phyloP scores from a whole-genome alignment of 2,797 vertebrate genomes.

The Ateles fusciceps region DNA sequence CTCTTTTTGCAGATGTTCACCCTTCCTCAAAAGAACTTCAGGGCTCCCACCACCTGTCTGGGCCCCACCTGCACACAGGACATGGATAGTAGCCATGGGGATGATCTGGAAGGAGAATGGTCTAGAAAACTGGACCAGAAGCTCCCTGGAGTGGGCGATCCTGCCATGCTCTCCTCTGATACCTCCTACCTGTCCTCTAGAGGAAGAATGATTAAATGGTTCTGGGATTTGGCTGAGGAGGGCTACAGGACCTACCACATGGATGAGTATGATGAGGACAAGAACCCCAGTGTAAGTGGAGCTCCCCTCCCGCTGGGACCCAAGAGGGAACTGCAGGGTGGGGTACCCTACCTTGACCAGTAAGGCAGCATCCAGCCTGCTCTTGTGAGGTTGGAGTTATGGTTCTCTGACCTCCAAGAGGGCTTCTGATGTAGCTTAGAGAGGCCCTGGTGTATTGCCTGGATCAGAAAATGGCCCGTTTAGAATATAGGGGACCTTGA shows the following conservation, averaged over 20 bases:
- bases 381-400: background rate
- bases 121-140: background rate
- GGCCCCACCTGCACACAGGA: background rate
- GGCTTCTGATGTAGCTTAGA: background rate
- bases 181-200: conserved; percentile 84
- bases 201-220: conserved; percentile 84
- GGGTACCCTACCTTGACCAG: fast-evolving
- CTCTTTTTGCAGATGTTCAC: conserved; percentile 88
- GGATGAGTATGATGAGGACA: conserved; percentile 89
- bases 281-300: conserved; percentile 92
- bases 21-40: conserved; percentile 80
- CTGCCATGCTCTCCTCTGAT: conserved; percentile 60
- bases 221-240: conserved; percentile 89
- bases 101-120: background rate
- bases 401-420: background rate
- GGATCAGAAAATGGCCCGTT: background rate
- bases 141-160: conserved; percentile 33
- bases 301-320: no score
- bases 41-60: background rate
- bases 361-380: background rate
- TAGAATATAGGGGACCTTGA: background rate
- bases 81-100: conserved; percentile 45
- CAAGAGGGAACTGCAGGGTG: background rate
- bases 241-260: conserved; percentile 88
- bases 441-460: background rate